phyloP scores from a whole-genome alignment of 2,113 vertebrate species.

The Pelvicachromis taeniatus region DNA sequence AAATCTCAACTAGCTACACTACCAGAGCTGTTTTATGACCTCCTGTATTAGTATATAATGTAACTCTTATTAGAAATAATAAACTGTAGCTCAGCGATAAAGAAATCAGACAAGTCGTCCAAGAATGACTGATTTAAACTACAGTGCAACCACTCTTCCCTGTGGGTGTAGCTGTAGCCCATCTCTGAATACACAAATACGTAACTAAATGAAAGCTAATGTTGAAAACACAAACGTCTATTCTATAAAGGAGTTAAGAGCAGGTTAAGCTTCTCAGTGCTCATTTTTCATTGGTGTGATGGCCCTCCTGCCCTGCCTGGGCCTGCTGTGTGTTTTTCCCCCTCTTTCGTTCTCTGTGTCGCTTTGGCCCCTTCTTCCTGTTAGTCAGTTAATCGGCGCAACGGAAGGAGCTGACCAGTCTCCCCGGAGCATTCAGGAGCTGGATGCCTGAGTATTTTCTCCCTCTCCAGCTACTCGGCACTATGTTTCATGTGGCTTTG shows the following conservation, averaged over 20 bases:
- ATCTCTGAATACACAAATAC: not conserved
- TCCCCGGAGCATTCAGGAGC: not conserved
- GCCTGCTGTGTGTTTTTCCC: not conserved
- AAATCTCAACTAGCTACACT: not conserved
- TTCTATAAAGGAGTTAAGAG: not conserved
- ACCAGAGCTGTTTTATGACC: not conserved
- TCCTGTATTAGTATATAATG: not conserved
- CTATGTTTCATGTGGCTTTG: not conserved
- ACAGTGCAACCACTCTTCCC: not conserved
- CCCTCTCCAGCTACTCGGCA: not conserved
- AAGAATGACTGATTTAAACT: not conserved
- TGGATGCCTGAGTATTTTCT: not conserved
- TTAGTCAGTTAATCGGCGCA: not conserved
- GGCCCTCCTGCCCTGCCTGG: not conserved
- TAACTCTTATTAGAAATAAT: accelerated
- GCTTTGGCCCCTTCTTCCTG: not conserved
- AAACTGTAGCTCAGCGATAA: not conserved
- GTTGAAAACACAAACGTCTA: not conserved
- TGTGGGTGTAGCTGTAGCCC: not conserved
- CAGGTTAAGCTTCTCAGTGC: not conserved
- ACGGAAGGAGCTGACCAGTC: not conserved
- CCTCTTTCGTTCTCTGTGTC: not conserved
- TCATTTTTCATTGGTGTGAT: not conserved
- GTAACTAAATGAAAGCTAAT: not conserved
- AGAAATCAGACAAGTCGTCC: not conserved